A percentile compares a stretch with the other conserved stretches of the same genome.
These are phyloP conservation scores for Andrena fulva DNA, from an alignment of 2,888 invertebrate species.

Conservation along the genomic window DNA sequence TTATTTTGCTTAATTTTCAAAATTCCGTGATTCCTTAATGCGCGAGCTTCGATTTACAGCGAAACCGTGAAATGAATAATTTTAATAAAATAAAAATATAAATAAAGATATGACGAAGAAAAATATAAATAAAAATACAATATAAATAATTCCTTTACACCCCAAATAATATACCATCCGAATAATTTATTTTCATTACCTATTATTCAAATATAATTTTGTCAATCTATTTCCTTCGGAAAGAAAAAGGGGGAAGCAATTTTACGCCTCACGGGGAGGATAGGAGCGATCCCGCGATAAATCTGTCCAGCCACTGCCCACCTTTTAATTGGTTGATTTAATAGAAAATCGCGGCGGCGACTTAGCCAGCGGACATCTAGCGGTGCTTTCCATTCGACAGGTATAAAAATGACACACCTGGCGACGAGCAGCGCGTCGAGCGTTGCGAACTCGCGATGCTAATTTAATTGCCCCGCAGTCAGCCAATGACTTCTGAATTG, in stretches of 20 bases:
- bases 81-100: no score
- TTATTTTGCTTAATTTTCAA: no score
- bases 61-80: no score
- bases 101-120: no score
- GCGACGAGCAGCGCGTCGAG: slow-evolving; percentile 22
- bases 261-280: background rate
- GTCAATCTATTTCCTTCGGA: background rate
- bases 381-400: slow-evolving; percentile 44
- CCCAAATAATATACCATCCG: no score
- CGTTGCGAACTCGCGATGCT: slow-evolving; percentile 51
- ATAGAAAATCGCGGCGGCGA: slow-evolving; percentile 38
- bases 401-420: slow-evolving; percentile 47
- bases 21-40: no score
- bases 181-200: no score
- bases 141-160: no score
- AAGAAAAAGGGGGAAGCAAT: background rate
- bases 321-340: slow-evolving; percentile 50
- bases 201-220: background rate
- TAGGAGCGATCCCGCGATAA: background rate
- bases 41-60: no score
- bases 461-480: slow-evolving; percentile 64
- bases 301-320: slow-evolving; percentile 8
- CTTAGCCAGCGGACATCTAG: slow-evolving; percentile 28
- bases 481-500: slow-evolving; percentile 60
- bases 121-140: no score